Percentiles rank a stretch among this genome's conserved stretches.
phyloP scores from a whole-genome alignment of 2,113 vertebrate genomes.

The Hipposideros armiger region DNA sequence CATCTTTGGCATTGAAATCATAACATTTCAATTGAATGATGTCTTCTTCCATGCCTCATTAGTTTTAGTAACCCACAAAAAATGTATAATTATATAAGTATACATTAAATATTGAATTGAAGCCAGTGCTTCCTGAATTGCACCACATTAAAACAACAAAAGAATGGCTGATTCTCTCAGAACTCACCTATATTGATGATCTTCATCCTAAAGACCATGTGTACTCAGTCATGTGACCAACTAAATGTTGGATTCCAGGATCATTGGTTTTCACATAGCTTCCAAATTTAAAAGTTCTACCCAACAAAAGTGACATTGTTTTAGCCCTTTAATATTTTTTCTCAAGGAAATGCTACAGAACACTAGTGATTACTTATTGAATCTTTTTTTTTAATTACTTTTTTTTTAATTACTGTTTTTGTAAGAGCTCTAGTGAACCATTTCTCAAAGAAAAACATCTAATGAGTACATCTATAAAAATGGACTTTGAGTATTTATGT shows the following conservation, averaged over 20 bases:
- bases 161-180: not conserved
- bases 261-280: constrained; percentile 4
- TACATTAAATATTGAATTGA: constrained; percentile 51
- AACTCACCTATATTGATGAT: not conserved
- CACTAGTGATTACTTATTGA: constrained; percentile 27
- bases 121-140: not conserved
- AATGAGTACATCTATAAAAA: constrained; percentile 60
- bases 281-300: not conserved
- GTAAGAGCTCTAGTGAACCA: constrained; percentile 33
- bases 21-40: not conserved
- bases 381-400: not conserved
- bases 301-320: not conserved
- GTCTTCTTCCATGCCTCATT: not conserved
- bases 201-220: not conserved
- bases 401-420: too few relatives aligned
- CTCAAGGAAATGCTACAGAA: not conserved
- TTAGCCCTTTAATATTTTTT: not conserved
- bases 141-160: not conserved
- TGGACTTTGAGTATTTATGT: not conserved
- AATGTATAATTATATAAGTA: constrained; percentile 19
- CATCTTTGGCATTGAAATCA: constrained; percentile 1
- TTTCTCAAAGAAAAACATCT: constrained; percentile 42
- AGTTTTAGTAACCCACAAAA: not conserved
- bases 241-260: not conserved
- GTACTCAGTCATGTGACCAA: not conserved